Conservation (phyloP, 2,797 vertebrate genomes). For the Oophaga sylvatica region DNA sequence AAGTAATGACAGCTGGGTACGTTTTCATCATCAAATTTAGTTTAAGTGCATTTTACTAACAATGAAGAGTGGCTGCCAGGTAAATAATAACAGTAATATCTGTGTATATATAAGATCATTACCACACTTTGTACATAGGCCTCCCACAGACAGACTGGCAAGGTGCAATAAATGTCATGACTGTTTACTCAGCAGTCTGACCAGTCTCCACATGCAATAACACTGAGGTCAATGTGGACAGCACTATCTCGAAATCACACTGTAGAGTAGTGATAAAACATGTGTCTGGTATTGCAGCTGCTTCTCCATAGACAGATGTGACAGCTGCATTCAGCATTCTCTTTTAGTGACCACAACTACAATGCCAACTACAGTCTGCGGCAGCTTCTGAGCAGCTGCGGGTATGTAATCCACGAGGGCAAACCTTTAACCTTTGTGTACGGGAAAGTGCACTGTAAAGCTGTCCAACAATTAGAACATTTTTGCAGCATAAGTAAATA, state of each 20-base stretch:
- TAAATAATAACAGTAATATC: background rate
- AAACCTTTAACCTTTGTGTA: background rate
- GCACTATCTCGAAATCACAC: background rate
- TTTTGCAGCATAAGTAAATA: background rate
- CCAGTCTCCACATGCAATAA: background rate
- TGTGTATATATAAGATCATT: background rate
- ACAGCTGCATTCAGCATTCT: background rate
- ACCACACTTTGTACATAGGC: background rate
- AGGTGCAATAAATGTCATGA: slow-evolving; percentile 5
- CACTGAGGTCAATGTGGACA: slow-evolving; percentile 10
- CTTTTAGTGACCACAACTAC: background rate
- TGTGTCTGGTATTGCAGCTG: slow-evolving; percentile 20
- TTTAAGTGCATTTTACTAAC: too few relatives aligned
- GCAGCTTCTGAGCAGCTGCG: background rate
- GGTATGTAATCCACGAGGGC: background rate
- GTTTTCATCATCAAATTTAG: too few relatives aligned
- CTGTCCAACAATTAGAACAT: background rate
- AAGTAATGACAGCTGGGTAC: too few relatives aligned
- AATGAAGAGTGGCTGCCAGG: background rate
- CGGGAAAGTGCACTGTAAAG: background rate
- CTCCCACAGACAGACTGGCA: background rate
- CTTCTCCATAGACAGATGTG: slow-evolving; percentile 9
- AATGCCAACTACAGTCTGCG: background rate
- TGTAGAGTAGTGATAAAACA: background rate
- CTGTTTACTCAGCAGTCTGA: slow-evolving; percentile 10